Base-by-base conservation (phyloP, 2,113 vertebrate species). In the Pelecanoides urinatrix region DNA sequence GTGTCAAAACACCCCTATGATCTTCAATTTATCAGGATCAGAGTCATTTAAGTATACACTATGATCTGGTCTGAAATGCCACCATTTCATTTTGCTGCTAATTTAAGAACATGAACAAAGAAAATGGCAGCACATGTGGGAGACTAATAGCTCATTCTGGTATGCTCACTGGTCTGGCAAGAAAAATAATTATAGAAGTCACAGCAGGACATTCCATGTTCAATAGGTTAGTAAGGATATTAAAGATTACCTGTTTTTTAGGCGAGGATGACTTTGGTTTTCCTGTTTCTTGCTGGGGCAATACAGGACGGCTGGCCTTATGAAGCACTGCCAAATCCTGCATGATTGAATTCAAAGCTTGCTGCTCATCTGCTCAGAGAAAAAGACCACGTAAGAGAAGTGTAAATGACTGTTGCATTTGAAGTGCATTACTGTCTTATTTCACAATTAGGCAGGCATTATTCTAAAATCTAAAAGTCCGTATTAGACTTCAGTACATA, bases 301-400 rank as follows among this genome's bases (percentile, higher is more conserved):
- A 96, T 76, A 98, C 98, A 96, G 99, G 99, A 97, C 99, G 98
- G 97, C 99, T 99, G 66, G 99, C 99, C 94, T 99, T 99, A 93
- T 99, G 99, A 92, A 99, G 99, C 97, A 99, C 99, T 96, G 98
- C 99, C 98, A 99, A 98, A 98, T 99, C 99, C 98, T 99, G 99
- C 99, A 99, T 99, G 98, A 99, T 99, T 75, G 99, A 99, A 96
- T 99, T 99, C 98, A 99, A 98, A 91, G 99, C 99, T 98, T 99
- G 99, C 98, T 99, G 99, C 97, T 99, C 99, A 94, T 97, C 97
- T 97, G 94, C 93, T 94, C 93, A 61, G 59, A 76, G 29, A 83
- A 66, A 67, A 72, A 71, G 19, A 80, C 25, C 49, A 78, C 66
- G 77, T 16, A 79, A 75, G 34, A 75, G 11, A 78, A 70, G 50